These are phyloP conservation scores for Sylvilagus bachmani DNA, from an alignment of 2,113 vertebrate genomes.

Conservation along the genomic window DNA sequence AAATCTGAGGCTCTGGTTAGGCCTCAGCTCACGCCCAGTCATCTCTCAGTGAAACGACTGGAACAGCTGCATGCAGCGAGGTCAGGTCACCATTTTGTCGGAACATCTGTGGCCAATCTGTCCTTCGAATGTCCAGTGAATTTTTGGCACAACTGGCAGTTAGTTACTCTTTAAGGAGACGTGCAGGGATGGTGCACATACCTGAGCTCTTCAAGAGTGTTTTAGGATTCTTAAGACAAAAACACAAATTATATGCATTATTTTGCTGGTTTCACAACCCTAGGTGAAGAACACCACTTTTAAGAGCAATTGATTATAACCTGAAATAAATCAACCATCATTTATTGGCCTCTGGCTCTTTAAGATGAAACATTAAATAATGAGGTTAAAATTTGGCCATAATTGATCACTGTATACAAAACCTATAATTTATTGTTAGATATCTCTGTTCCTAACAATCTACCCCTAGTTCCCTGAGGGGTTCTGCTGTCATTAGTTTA, in stretches of 20 bases:
- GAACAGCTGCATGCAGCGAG: not conserved
- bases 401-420: not conserved
- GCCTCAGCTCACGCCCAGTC: not conserved
- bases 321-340: not conserved
- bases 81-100: not conserved
- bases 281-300: not conserved
- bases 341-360: not conserved
- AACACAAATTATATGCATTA: not conserved
- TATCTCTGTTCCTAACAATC: not conserved
- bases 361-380: conserved; percentile 8
- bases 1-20: not conserved
- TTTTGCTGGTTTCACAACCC: not conserved
- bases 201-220: not conserved
- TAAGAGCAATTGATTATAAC: not conserved
- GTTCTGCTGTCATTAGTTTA: not conserved
- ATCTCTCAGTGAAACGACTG: not conserved
- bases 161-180: too few relatives aligned
- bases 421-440: not conserved
- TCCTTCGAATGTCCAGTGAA: not conserved
- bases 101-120: not conserved
- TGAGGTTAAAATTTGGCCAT: not conserved
- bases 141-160: not conserved
- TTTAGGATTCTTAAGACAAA: not conserved
- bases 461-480: accelerated
- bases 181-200: not conserved